These are phyloP conservation scores for Kryptolebias ocellatus DNA, from an alignment of 2,797 vertebrate genomes.

Conservation along the genomic window DNA sequence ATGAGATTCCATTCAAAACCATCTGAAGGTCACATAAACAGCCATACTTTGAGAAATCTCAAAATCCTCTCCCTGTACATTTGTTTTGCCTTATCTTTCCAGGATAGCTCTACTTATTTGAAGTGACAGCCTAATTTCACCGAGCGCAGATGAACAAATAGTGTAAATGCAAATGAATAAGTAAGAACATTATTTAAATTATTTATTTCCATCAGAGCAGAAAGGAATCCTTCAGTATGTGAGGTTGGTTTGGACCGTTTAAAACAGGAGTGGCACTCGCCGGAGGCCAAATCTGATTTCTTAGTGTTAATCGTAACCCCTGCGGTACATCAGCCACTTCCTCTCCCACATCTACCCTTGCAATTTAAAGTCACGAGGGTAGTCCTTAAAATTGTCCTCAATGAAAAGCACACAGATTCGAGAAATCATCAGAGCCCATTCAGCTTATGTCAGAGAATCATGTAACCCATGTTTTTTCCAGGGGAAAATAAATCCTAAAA, in stretches of 20 bases:
- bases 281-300: too few relatives aligned
- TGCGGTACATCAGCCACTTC: too few relatives aligned
- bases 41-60: conserved; percentile 50
- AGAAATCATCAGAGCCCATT: too few relatives aligned
- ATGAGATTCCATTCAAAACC: conserved; percentile 71
- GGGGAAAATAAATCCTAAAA: too few relatives aligned
- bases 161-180: conserved; percentile 70
- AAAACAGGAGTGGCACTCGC: conserved; percentile 21
- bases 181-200: conserved; percentile 58
- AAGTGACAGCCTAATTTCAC: conserved; percentile 67
- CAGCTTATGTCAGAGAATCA: too few relatives aligned
- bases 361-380: too few relatives aligned
- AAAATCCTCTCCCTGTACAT: conserved; percentile 50
- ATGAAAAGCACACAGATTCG: too few relatives aligned
- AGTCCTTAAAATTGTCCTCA: too few relatives aligned
- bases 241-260: conserved; percentile 41
- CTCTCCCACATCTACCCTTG: too few relatives aligned
- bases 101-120: conserved; percentile 56
- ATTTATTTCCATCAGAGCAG: conserved; percentile 52
- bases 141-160: conserved; percentile 59
- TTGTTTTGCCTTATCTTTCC: conserved; percentile 42
- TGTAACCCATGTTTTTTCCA: too few relatives aligned
- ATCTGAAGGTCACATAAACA: conserved; percentile 75
- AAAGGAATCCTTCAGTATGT: conserved; percentile 30
- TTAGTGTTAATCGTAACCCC: too few relatives aligned